Evolutionary conservation across 2,888 invertebrate species (phyloP).

Genomic region (Cephus pulcher): DNA sequence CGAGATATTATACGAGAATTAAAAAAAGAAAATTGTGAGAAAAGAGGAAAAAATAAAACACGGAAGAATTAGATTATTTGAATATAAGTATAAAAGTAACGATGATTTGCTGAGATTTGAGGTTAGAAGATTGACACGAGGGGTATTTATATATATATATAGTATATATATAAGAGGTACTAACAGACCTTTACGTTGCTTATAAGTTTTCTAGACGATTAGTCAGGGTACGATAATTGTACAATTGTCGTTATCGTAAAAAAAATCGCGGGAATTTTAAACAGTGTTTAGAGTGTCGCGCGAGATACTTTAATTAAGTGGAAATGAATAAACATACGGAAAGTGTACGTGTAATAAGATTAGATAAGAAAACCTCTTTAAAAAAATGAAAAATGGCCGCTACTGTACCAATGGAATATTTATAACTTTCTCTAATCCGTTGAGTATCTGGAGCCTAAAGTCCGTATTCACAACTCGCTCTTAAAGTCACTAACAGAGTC

Average conservation of each 20-base stretch:
- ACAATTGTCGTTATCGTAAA: background rate
- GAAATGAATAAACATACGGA: background rate
- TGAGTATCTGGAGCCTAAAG: background rate
- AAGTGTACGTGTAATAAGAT: background rate
- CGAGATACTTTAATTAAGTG: background rate
- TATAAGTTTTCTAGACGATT: background rate
- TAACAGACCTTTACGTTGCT: background rate
- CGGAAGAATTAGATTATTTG: conserved; percentile 27
- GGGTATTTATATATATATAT: conserved; percentile 10
- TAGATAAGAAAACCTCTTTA: background rate
- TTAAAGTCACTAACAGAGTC: too few species aligned
- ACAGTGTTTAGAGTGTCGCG: conserved; percentile 2
- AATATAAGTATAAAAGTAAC: background rate
- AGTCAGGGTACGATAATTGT: background rate
- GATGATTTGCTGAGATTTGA: too few species aligned
- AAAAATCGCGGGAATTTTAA: background rate
- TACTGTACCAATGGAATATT: background rate
- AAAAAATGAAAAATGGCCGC: background rate
- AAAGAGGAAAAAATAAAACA: conserved; percentile 22
- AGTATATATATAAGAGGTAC: background rate
- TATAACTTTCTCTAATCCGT: background rate
- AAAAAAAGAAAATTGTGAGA: conserved; percentile 8
- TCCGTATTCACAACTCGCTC: too few species aligned
- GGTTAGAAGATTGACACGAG: background rate
- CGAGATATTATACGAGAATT: background rate